Conservation (phyloP, 1,140 invertebrate species). For the Tachypleus tridentatus region DNA sequence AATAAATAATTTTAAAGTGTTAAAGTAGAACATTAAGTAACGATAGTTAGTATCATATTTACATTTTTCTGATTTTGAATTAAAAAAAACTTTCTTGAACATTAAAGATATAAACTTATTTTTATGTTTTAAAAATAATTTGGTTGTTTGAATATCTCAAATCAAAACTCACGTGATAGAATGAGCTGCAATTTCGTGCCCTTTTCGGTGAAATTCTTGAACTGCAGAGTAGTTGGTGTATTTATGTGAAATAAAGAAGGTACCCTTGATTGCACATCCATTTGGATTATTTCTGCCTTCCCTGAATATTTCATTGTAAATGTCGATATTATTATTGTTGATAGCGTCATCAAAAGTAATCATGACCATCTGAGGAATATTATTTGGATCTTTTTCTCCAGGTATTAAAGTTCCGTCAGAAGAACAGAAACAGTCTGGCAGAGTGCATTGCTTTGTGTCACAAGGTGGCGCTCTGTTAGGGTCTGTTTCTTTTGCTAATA, state of each 20-base stretch:
- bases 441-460: constrained; percentile 68
- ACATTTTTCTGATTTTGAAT: background rate
- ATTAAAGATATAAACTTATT: too few relatives aligned
- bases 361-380: constrained; percentile 78
- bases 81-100: too few relatives aligned
- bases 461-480: constrained; percentile 84
- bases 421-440: constrained; percentile 93
- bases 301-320: constrained; percentile 90
- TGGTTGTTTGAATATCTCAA: too few relatives aligned
- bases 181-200: constrained; percentile 93
- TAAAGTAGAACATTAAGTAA: background rate
- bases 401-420: constrained; percentile 50
- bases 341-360: constrained; percentile 94
- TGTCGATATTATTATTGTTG: constrained; percentile 90
- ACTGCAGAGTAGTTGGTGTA: constrained; percentile 95
- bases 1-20: background rate
- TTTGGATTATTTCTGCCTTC: constrained; percentile 86
- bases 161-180: constrained; percentile 74
- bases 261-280: constrained; percentile 91
- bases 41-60: background rate
- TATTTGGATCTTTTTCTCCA: constrained; percentile 29
- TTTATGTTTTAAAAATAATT: too few relatives aligned
- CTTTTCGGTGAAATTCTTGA: constrained; percentile 83
- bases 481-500: constrained; percentile 79
- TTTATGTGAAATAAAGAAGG: constrained; percentile 97